A percentile compares a stretch with the other conserved stretches of the same genome.
Conservation (phyloP, 2,888 invertebrate species). For the Periphyllus acericola region DNA sequence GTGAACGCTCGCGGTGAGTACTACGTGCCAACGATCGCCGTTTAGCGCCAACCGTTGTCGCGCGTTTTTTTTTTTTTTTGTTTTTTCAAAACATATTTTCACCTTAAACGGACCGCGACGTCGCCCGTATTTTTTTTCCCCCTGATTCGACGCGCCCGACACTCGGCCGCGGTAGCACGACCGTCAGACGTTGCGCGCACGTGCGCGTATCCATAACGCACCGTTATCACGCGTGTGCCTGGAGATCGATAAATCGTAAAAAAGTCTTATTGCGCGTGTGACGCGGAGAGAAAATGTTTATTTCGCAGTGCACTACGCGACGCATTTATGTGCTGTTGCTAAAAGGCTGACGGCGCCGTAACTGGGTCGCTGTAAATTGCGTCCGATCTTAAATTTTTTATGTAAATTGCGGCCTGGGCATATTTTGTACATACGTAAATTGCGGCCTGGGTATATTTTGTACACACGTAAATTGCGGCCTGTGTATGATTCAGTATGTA, state of each 20-base stretch:
- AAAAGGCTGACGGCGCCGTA: conserved; percentile 1
- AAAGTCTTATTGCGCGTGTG: not conserved
- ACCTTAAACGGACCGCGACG: not conserved
- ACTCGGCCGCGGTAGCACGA: not conserved
- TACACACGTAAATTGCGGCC: too few species aligned
- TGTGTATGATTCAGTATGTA: too few species aligned
- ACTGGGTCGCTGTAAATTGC: too few species aligned
- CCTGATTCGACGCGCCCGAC: not conserved
- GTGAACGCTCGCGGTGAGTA: not conserved
- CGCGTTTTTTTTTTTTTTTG: not conserved
- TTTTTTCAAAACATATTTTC: not conserved
- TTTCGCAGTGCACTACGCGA: too few species aligned
- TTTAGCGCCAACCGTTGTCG: not conserved
- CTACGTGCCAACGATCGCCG: not conserved
- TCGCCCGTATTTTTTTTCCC: not conserved
- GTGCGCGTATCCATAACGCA: not conserved
- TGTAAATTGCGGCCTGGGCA: too few species aligned
- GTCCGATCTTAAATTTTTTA: too few species aligned
- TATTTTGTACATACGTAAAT: too few species aligned
- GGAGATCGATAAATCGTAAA: not conserved
- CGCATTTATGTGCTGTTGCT: too few species aligned
- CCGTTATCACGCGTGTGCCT: too few species aligned
- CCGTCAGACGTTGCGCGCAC: not conserved
- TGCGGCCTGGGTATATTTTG: too few species aligned
- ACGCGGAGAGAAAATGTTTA: not conserved